These are phyloP conservation scores for Carettochelys insculpta DNA, from an alignment of 2,113 vertebrate species.

Conservation along the genomic window DNA sequence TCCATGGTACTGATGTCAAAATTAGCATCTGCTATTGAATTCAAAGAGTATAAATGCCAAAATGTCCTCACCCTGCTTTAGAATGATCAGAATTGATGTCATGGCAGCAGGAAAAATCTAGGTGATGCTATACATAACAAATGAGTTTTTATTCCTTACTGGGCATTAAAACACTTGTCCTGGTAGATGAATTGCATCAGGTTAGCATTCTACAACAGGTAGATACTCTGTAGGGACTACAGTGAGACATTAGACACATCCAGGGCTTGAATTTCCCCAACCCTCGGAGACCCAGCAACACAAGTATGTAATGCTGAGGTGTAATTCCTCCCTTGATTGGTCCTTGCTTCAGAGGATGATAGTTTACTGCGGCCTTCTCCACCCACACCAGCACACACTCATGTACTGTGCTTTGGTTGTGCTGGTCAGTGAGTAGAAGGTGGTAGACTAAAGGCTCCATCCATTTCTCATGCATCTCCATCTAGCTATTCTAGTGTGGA, in stretches of 20 bases:
- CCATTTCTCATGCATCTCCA: background rate
- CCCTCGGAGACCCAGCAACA: background rate
- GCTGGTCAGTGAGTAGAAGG: no score
- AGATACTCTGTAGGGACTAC: background rate
- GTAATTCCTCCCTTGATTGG: background rate
- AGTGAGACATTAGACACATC: rapidly evolving
- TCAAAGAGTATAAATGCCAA: background rate
- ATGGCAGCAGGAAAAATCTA: background rate
- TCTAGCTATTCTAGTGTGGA: background rate
- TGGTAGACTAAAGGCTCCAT: background rate
- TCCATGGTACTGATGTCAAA: background rate
- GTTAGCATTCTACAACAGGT: background rate
- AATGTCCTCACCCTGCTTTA: background rate
- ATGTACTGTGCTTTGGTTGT: background rate
- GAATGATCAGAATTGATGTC: no score
- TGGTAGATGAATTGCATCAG: background rate
- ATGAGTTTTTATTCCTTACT: rapidly evolving
- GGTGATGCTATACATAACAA: background rate
- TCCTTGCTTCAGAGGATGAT: background rate
- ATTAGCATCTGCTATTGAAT: background rate
- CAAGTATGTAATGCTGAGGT: background rate
- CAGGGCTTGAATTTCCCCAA: background rate
- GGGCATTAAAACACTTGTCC: background rate
- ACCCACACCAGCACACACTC: no score
- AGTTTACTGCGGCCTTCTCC: background rate